Percentiles rank a stretch among this genome's conserved stretches.
These are phyloP conservation scores for Monopis laevigella DNA, from an alignment of 2,888 invertebrate species.

Conservation along the genomic window DNA sequence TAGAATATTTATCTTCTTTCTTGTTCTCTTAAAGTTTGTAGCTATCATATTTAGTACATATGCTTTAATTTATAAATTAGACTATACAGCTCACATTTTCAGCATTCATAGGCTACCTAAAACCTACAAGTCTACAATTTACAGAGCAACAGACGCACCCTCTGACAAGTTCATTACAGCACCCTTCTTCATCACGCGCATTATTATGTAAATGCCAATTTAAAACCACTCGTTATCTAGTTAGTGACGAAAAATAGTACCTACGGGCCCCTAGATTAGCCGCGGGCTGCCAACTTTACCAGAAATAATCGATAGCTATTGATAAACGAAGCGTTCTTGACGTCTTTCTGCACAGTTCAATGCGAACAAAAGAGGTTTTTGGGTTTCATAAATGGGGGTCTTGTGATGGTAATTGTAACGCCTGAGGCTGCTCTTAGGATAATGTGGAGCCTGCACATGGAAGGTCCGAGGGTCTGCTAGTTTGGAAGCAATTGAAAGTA, in stretches of 20 bases:
- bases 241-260: constrained; percentile 59
- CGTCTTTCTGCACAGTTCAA: constrained; percentile 57
- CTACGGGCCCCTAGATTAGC: constrained; percentile 49
- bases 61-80: too few species aligned
- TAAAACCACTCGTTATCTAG: constrained; percentile 68
- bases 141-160: constrained; percentile 19
- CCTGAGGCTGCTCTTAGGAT: constrained; percentile 32
- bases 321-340: constrained; percentile 66
- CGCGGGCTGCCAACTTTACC: constrained; percentile 50
- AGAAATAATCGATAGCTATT: constrained; percentile 62
- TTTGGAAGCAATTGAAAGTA: constrained; percentile 2
- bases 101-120: too few species aligned
- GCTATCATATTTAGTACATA: too few species aligned
- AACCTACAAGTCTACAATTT: constrained; percentile 1
- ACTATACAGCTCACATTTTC: too few species aligned
- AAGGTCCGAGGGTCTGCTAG: not conserved
- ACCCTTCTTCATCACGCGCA: constrained; percentile 25
- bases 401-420: constrained; percentile 60
- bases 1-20: too few species aligned
- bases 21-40: too few species aligned
- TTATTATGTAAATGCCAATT: constrained; percentile 66
- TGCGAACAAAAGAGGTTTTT: constrained; percentile 35
- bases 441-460: constrained; percentile 4
- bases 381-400: constrained; percentile 50
- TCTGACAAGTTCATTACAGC: constrained; percentile 34